phyloP scores from a whole-genome alignment of 1,140 invertebrate species.

The Phymorhynchus buccinoides region DNA sequence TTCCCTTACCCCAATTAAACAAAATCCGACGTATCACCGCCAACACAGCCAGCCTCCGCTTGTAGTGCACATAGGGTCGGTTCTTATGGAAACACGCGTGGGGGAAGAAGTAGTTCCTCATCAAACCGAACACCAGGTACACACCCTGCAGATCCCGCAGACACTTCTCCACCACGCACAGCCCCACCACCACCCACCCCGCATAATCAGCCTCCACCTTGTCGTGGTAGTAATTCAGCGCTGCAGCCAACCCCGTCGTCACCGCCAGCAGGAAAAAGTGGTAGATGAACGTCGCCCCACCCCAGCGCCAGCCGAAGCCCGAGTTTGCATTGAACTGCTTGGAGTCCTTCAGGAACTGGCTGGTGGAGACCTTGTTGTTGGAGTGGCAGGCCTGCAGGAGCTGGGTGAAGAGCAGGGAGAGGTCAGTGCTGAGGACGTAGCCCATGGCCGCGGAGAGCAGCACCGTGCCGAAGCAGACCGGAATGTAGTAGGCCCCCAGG shows the following conservation, averaged over 20 bases:
- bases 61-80: slow-evolving; percentile 43
- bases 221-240: slow-evolving; percentile 42
- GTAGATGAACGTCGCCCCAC: slow-evolving; percentile 60
- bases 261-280: slow-evolving; percentile 62
- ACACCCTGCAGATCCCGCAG: slow-evolving; percentile 67
- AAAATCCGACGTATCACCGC: slow-evolving; percentile 63
- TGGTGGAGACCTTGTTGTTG: slow-evolving; percentile 57
- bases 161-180: slow-evolving; percentile 66
- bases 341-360: slow-evolving; percentile 36
- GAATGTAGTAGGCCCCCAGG: slow-evolving; percentile 63
- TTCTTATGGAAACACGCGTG: slow-evolving; percentile 35
- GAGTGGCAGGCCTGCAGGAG: slow-evolving; percentile 45
- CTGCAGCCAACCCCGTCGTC: slow-evolving; percentile 55
- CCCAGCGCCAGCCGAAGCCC: slow-evolving; percentile 65
- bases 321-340: slow-evolving; percentile 25
- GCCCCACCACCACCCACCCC: slow-evolving; percentile 62
- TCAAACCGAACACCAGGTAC: slow-evolving; percentile 67
- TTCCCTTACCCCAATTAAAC: slow-evolving; percentile 68
- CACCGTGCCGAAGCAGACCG: slow-evolving; percentile 56
- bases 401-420: slow-evolving; percentile 61
- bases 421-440: slow-evolving; percentile 69
- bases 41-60: slow-evolving; percentile 52
- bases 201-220: slow-evolving; percentile 47
- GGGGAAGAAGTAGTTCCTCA: slow-evolving; percentile 68
- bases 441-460: slow-evolving; percentile 63